A percentile compares a stretch with the other conserved stretches of the same genome.
Conservation (phyloP, 2,797 vertebrate genomes). For the Gymnothorax reevesii region DNA sequence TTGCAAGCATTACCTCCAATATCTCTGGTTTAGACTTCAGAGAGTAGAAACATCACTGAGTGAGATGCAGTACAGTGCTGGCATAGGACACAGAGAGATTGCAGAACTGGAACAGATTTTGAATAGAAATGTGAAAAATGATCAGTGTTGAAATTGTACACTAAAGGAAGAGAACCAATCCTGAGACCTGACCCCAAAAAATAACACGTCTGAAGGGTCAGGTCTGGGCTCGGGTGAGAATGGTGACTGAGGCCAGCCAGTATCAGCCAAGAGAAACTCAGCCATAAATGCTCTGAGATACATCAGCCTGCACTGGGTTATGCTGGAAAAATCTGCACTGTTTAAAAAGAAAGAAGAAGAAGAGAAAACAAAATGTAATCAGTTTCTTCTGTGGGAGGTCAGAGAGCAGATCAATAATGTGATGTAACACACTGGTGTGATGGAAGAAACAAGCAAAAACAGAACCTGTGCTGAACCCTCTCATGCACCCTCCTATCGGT, state of each 20-base stretch:
- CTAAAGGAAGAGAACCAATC: background rate
- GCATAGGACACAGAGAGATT: background rate
- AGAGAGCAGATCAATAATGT: background rate
- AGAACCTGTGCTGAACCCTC: background rate
- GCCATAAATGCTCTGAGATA: background rate
- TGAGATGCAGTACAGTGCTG: no score
- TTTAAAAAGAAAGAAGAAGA: background rate
- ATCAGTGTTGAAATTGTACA: background rate
- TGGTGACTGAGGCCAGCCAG: no score
- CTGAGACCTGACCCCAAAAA: background rate
- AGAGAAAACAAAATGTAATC: background rate
- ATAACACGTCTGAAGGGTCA: background rate
- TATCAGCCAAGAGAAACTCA: background rate
- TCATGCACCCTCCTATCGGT: no score
- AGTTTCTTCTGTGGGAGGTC: background rate
- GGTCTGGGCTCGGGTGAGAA: no score
- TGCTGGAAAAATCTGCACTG: background rate
- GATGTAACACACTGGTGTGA: background rate
- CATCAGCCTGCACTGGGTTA: background rate
- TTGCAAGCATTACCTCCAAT: no score
- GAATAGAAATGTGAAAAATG: background rate
- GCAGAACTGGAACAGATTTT: background rate
- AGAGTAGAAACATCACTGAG: no score
- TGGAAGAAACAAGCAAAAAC: background rate
- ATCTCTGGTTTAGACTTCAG: no score